Base-by-base conservation (phyloP, 2,113 vertebrate species). In the Anoplopoma fimbria region DNA sequence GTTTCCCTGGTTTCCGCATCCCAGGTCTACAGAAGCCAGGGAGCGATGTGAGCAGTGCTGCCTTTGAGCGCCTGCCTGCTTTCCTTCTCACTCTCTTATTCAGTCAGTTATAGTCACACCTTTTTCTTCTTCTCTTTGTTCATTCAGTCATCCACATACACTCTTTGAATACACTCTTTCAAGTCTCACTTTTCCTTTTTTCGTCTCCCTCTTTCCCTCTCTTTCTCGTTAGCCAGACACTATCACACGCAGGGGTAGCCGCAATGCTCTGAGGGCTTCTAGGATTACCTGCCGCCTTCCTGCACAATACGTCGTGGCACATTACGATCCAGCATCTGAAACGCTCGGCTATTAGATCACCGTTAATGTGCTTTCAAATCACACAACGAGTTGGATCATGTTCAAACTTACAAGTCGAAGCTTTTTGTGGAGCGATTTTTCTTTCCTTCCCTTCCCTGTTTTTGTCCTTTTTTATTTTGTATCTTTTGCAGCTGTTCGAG, bases 251-350 rank as follows among this genome's bases (percentile, higher is more conserved):
- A 38, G 47, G 36, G 62, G 38, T 69, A 45, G 81, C 77, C 75
- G 75, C 77, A 79, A 42, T 36, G 45, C 83, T 77, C 87, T 9
- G 34, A 65, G 88, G 84, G 69, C 78, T 67, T 89, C 86, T 90
- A 81, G 83, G 69, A 87, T 91, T 93, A 88, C 89, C 86, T 85
- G 83, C 69, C 9, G 33, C 74, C 83, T 87, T 87, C 75, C 86
- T 84, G 75, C 64, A 9, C 42, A 29, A 27, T 72, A 49, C 38
- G 82, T 86, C 80, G 4, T 1, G 51, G 78, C 75, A 25, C 73
- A 83, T 91, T 84, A 85, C 25, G 0, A 40, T 57, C 65, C 77
- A 14, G 49, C 63, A 31, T 85, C 82, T 75, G 53, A 79, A n/a
- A 31, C 1, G 15, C 63, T 45, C 49, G 19, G 40, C 75, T 49